These are phyloP conservation scores for Eilema griseolum DNA, from an alignment of 2,888 invertebrate genomes.

Conservation along the genomic window DNA sequence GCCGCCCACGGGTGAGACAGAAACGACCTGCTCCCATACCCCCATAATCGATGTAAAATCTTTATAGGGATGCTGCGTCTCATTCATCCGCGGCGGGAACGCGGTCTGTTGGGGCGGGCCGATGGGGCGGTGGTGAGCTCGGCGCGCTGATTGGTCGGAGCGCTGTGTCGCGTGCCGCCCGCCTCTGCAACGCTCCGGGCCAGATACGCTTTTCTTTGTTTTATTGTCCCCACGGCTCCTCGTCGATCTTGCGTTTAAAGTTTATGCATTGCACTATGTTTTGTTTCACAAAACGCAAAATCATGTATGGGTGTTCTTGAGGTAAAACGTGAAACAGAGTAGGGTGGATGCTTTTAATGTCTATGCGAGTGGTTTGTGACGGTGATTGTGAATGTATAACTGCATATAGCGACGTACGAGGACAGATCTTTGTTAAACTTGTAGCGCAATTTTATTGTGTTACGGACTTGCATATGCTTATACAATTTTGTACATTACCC, in stretches of 20 bases:
- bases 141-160: slow-evolving; percentile 56
- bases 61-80: slow-evolving; percentile 80
- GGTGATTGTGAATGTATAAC: slow-evolving; percentile 59
- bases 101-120: slow-evolving; percentile 62
- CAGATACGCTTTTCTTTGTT: slow-evolving; percentile 83
- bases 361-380: slow-evolving; percentile 65
- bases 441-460: slow-evolving; percentile 28
- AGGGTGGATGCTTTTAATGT: slow-evolving; percentile 64
- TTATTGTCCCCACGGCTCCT: slow-evolving; percentile 86
- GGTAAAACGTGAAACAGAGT: slow-evolving; percentile 77
- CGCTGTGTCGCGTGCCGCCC: slow-evolving; percentile 50
- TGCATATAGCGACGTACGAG: slow-evolving; percentile 27
- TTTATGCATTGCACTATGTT: slow-evolving; percentile 86
- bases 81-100: slow-evolving; percentile 68
- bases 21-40: slow-evolving; percentile 76
- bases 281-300: slow-evolving; percentile 84
- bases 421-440: slow-evolving; percentile 41
- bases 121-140: slow-evolving; percentile 57
- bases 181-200: slow-evolving; percentile 72
- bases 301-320: slow-evolving; percentile 82
- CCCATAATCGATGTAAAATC: slow-evolving; percentile 83
- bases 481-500: slow-evolving; percentile 19
- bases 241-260: slow-evolving; percentile 86
- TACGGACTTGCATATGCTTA: slow-evolving; percentile 14
- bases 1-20: slow-evolving; percentile 79